phyloP scores from a whole-genome alignment of 2,113 vertebrate genomes.

The Psilopsiagon aurifrons region DNA sequence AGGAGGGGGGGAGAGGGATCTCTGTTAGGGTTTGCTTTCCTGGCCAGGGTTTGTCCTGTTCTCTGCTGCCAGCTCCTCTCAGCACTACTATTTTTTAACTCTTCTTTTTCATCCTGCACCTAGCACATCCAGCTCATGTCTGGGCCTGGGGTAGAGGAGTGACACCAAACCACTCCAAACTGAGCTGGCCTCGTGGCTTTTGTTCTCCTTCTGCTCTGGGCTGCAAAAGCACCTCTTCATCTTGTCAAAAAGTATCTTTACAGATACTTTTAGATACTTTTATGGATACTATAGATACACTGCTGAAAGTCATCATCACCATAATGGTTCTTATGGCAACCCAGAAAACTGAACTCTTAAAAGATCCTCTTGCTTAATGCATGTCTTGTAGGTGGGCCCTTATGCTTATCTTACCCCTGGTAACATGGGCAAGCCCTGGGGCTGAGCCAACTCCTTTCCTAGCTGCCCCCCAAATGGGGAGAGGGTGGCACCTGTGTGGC shows the following conservation, averaged over 20 bases:
- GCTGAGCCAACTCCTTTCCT: not conserved
- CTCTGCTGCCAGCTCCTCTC: not conserved
- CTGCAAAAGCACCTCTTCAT: not conserved
- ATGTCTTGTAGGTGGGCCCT: rapidly evolving
- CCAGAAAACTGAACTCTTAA: not conserved
- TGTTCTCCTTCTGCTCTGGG: not conserved
- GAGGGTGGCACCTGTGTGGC: not conserved
- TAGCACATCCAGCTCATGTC: not conserved
- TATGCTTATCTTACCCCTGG: not conserved
- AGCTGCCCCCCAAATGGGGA: not conserved
- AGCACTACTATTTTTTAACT: not conserved
- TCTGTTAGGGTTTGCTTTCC: not conserved
- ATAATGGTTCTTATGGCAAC: constrained; percentile 12
- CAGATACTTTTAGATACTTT: too few relatives aligned
- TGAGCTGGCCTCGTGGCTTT: not conserved
- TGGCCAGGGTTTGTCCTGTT: not conserved
- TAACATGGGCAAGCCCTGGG: not conserved
- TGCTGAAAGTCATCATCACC: not conserved
- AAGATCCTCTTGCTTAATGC: not conserved
- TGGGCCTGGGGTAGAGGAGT: not conserved
- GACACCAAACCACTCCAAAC: not conserved
- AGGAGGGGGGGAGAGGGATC: not conserved
- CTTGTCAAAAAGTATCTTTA: not conserved
- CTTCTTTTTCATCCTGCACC: not conserved
- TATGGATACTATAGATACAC: not conserved